Base-by-base conservation (phyloP, 2,888 invertebrate genomes). In the Mimas tiliae region DNA sequence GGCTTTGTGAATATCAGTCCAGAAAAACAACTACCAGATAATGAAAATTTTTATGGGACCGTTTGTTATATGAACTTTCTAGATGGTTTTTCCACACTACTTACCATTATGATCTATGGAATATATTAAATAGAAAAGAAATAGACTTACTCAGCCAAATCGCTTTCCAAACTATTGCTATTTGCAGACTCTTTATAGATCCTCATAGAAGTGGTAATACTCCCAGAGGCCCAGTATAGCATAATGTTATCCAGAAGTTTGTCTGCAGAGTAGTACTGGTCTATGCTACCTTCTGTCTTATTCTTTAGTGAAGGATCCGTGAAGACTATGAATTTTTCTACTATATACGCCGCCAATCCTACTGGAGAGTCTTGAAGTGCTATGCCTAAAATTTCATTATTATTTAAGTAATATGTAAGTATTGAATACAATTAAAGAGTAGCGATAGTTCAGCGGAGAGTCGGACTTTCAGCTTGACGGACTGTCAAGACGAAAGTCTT, bases 261-360 rank as follows among this genome's bases (percentile, higher is more conserved):
- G 3, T 87, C 84, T 16, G 81, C 75, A 11, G 80, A 79, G 68
- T 83, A 88, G 66, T 81, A 81, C 16, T 81, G 82, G 0, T 91
- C 86, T 0, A 97, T 83, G 0, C 96, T 96, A 7, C 97, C 97
- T 73, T 96, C 95, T 0, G 87, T 81, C 0, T 92, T 82, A 0
- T 90, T 75, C 58, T 93, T 94, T 73, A 94, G 94, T 0, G 86
- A 78, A 0, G 77, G 96, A 85, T 91, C 96, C 80, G 91, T 97
- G 95, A 89, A 96, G 67, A 78, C 95, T 89, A 94, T 94, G 85
- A 98, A 97, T 83, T 97, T 98, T 80, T 99, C 98, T 21, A 98
- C 83, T 62, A 98, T 96, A 77, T 98, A 99, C 0, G 96, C 96
- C 0, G 98, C 98, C 62, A 99, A 89, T 0, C 98, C 98, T 0